Percentiles rank a stretch among this genome's conserved stretches.
phyloP scores from a whole-genome alignment of 1,140 invertebrate species.

The Caerostris extrusa region DNA sequence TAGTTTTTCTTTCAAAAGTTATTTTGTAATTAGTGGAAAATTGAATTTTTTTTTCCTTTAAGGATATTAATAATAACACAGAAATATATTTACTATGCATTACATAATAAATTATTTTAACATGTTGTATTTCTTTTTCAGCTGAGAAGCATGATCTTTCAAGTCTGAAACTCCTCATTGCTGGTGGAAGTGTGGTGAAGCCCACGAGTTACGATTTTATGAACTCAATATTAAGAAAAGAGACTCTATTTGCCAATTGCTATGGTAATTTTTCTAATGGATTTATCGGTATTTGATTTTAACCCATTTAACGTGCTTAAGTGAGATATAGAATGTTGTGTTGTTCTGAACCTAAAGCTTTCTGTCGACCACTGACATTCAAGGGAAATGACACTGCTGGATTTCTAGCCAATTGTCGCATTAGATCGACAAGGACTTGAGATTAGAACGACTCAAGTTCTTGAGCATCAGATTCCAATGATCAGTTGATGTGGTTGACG shows the following conservation, averaged over 20 bases:
- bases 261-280: neutral
- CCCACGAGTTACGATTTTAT: neutral
- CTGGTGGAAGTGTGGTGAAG: constrained; percentile 22
- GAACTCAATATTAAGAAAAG: neutral
- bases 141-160: constrained; percentile 14
- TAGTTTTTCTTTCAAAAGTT: neutral
- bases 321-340: no score
- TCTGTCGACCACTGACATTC: no score
- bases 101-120: neutral
- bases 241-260: neutral
- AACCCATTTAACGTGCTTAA: no score
- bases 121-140: neutral
- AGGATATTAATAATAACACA: neutral
- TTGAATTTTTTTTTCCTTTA: neutral
- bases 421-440: no score
- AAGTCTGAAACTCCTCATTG: neutral
- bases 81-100: neutral
- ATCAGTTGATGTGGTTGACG: no score
- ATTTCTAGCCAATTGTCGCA: no score
- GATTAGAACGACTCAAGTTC: no score
- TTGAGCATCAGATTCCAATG: no score
- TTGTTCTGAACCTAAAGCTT: no score
- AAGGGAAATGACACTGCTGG: no score
- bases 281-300: no score
- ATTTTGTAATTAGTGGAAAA: neutral